Evolutionary conservation across 2,113 vertebrate species (phyloP).

Genomic region (Haemorhous mexicanus): DNA sequence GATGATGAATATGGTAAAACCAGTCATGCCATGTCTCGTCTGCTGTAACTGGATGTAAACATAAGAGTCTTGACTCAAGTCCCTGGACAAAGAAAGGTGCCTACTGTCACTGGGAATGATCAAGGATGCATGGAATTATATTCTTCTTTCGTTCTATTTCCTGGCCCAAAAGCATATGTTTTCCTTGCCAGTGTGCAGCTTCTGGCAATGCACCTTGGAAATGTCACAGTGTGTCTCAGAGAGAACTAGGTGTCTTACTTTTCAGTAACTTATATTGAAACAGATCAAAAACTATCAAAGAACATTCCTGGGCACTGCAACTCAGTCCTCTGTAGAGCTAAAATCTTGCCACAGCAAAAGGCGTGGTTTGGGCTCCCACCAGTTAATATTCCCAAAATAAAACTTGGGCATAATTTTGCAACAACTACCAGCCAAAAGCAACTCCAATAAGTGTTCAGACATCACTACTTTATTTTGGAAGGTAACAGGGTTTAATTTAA

Average conservation of each 20-base stretch:
- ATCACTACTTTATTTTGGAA: not conserved
- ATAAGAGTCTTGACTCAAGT: not conserved
- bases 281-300: not conserved
- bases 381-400: not conserved
- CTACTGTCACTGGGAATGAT: not conserved
- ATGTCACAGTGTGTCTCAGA: not conserved
- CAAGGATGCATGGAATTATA: not conserved
- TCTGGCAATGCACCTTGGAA: not conserved
- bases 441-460: not conserved
- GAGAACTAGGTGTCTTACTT: not conserved
- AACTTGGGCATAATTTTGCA: not conserved
- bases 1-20: not conserved
- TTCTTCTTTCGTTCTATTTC: not conserved
- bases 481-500: not conserved
- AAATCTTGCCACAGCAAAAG: not conserved
- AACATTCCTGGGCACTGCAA: not conserved
- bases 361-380: not conserved
- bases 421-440: not conserved
- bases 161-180: not conserved
- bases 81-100: not conserved
- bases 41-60: not conserved
- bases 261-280: not conserved
- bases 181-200: not conserved
- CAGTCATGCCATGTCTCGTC: not conserved
- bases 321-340: not conserved